A percentile compares a stretch with the other conserved stretches of the same genome.
phyloP scores from a whole-genome alignment of 2,113 vertebrate species.

The Indri indri region DNA sequence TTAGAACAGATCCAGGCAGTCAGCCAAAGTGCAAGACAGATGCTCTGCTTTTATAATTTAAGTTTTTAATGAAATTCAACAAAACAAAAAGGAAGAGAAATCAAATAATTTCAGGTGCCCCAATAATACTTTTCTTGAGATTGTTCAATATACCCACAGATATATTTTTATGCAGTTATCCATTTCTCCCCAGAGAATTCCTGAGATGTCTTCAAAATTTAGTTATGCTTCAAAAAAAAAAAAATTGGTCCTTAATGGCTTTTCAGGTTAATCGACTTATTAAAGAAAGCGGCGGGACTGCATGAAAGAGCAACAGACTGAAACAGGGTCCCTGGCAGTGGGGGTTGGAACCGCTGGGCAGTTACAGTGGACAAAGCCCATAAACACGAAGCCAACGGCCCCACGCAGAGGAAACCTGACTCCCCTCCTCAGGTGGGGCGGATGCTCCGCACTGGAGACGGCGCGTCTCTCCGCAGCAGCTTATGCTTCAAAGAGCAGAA shows the following conservation, averaged over 20 bases:
- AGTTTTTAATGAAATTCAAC: conserved; percentile 75
- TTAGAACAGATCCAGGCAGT: conserved; percentile 80
- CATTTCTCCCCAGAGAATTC: neutral
- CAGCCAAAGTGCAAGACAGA: conserved; percentile 77
- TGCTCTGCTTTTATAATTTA: conserved; percentile 13
- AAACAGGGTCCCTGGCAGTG: neutral
- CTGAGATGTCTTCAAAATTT: neutral
- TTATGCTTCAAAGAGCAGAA: accelerated
- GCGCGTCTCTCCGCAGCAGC: too few species aligned
- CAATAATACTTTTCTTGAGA: neutral
- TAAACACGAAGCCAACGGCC: accelerated
- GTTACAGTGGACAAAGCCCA: neutral
- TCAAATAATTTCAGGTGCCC: neutral
- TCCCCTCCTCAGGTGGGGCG: neutral
- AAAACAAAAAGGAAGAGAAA: conserved; percentile 57
- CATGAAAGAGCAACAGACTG: neutral
- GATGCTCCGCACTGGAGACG: accelerated
- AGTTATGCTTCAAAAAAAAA: neutral
- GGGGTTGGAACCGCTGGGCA: neutral
- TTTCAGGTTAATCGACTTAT: neutral
- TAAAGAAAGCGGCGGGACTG: neutral
- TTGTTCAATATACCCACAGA: neutral
- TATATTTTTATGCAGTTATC: neutral
- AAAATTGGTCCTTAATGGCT: neutral
- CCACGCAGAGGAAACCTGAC: accelerated